Evolutionary conservation across 2,888 invertebrate genomes (phyloP), one percentile per base, ranked within the genome.

Genomic region (Stenodema calcarata): DNA sequence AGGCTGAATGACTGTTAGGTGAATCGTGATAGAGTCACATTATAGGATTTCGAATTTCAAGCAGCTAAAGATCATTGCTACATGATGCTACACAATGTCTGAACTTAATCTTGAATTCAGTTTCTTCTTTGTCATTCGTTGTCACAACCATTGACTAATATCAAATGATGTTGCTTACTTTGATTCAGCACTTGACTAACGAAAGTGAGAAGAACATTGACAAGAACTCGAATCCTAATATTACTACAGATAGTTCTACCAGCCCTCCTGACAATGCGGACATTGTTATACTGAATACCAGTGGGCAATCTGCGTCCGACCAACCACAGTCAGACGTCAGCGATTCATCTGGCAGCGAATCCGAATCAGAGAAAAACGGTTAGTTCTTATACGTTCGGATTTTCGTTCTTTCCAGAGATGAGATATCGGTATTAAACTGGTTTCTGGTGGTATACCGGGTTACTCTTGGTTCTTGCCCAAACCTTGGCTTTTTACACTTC

Each of bases 251-350:
- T 2, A 42, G 1, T 11, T 35, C 82, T 11, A 18, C 82, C 0
- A 18, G 23, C 80, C 12, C 54, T 16, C 9, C 30, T 18, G 50
- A 50, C 42, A 44, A 11, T 47, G 44, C 12, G 44, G 78, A 44
- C 0, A 78, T 18, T 18, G 78, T 23, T 7, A 16, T 23, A 4
- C 42, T 23, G 12, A 80, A 44, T 9, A 16, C 54, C 16, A 28
- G 50, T 16, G 50, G 27, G 28, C 80, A 50, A 7, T 42, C 78
- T 23, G 27, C 78, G 14, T 44, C 78, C 2, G 44, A 85, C 30
- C 84, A 69, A 11, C 86, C 90, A 89, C 95, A 95, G 80, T 95
- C 96, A 0, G 96, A 96, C 92, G 93, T 95, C 91, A 96, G 96
- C 9, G 95, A 96, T 91, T 94, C 95, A 35, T 95, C 95, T 47